Percentiles rank a stretch among this genome's conserved stretches.
Conservation (phyloP, 2,888 invertebrate species). For the Stratiomys singularior region DNA sequence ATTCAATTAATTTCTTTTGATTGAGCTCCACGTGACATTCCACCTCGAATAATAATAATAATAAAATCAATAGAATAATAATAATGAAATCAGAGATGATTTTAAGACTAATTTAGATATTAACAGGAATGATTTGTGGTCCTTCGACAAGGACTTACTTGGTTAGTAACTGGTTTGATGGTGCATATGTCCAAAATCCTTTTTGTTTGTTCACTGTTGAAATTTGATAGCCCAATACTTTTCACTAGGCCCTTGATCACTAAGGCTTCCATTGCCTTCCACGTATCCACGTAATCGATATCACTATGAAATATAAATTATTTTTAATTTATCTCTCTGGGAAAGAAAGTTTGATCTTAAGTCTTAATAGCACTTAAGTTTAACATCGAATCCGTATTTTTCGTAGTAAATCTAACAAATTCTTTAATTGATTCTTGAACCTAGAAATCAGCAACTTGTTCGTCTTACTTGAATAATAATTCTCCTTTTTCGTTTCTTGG, state of each 20-base stretch:
- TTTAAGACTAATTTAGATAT: not conserved
- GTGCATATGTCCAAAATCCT: constrained; percentile 73
- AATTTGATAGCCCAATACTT: constrained; percentile 89
- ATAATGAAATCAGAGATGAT: not conserved
- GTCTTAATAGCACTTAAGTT: no score
- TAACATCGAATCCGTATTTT: no score
- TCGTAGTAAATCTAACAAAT: no score
- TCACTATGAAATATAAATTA: constrained; percentile 65
- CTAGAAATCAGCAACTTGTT: no score
- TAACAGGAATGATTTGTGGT: not conserved
- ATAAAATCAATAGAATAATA: not conserved
- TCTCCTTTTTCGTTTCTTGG: constrained; percentile 52
- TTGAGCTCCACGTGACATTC: constrained; percentile 74
- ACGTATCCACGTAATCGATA: constrained; percentile 80
- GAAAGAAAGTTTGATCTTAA: no score
- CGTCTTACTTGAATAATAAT: constrained; percentile 22
- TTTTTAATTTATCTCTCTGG: not conserved
- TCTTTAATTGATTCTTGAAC: no score
- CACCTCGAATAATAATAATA: constrained; percentile 54
- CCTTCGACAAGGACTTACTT: constrained; percentile 58
- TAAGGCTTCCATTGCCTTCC: constrained; percentile 82
- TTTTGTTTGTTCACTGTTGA: constrained; percentile 81
- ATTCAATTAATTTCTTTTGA: constrained; percentile 75
- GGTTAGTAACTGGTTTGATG: constrained; percentile 75
- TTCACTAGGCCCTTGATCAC: constrained; percentile 75